A percentile compares a stretch with the other conserved stretches of the same genome.
These are phyloP conservation scores for Podarcis muralis DNA, from an alignment of 2,113 vertebrate genomes.

Conservation along the genomic window DNA sequence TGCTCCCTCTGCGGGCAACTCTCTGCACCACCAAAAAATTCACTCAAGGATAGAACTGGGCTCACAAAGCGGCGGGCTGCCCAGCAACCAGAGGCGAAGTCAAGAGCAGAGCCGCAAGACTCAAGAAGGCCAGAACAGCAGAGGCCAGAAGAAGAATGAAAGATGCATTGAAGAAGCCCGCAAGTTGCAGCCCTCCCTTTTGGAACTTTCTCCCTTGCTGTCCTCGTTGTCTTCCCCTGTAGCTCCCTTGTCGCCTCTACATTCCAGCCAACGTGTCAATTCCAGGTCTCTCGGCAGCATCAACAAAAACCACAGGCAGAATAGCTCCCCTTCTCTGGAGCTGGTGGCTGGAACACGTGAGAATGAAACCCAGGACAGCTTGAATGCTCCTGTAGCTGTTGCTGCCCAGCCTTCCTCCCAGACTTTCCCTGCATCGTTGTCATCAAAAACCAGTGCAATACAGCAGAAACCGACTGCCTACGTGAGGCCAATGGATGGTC, in stretches of 20 bases:
- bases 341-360: slow-evolving; percentile 53
- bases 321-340: slow-evolving; percentile 63
- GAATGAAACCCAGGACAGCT: slow-evolving; percentile 68
- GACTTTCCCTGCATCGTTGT: slow-evolving; percentile 81
- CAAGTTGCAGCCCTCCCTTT: slow-evolving; percentile 39
- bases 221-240: slow-evolving; percentile 76
- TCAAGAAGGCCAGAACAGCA: slow-evolving; percentile 46
- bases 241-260: slow-evolving; percentile 77
- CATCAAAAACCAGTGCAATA: slow-evolving; percentile 84
- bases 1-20: slow-evolving; percentile 53
- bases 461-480: slow-evolving; percentile 94
- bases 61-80: slow-evolving; percentile 54
- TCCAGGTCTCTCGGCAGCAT: slow-evolving; percentile 66
- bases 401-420: slow-evolving; percentile 79
- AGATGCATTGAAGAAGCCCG: slow-evolving; percentile 56
- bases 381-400: slow-evolving; percentile 64
- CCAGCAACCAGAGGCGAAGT: slow-evolving; percentile 49
- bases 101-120: slow-evolving; percentile 20
- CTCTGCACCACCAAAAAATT: slow-evolving; percentile 70
- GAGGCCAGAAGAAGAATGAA: slow-evolving; percentile 63
- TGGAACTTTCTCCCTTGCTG: slow-evolving; percentile 69
- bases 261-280: slow-evolving; percentile 80
- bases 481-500: slow-evolving; percentile 94
- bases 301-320: slow-evolving; percentile 62
- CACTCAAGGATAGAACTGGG: slow-evolving; percentile 58